Evolutionary conservation across 2,888 invertebrate genomes (phyloP).

Genomic region (Acanthoscelides obtectus): DNA sequence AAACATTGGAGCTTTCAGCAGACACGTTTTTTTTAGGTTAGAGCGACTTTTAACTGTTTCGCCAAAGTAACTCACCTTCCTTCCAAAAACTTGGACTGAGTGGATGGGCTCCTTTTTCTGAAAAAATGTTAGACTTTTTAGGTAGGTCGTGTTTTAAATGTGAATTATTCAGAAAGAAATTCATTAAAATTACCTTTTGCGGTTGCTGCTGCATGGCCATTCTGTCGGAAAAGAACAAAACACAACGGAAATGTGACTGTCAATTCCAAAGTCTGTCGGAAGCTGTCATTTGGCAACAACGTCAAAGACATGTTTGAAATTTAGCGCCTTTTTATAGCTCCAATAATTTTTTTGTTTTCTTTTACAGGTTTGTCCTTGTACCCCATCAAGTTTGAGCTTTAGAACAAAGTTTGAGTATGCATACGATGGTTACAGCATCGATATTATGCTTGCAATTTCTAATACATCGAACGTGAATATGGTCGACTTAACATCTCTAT

Average conservation of each 20-base stretch:
- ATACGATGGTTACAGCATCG: no score
- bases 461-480: no score
- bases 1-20: conserved; percentile 21
- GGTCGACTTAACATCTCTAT: no score
- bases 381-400: no score
- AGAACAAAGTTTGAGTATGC: no score
- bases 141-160: background rate
- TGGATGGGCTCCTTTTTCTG: conserved; percentile 80
- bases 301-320: background rate
- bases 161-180: background rate
- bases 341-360: no score
- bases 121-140: conserved; percentile 38
- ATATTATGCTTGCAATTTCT: no score
- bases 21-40: conserved; percentile 22
- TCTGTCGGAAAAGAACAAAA: background rate
- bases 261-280: conserved; percentile 6
- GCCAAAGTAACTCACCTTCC: conserved; percentile 68
- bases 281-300: conserved; percentile 5
- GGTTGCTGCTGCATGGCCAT: conserved; percentile 18
- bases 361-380: no score
- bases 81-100: conserved; percentile 95
- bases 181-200: conserved; percentile 16
- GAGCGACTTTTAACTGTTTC: background rate
- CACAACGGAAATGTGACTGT: conserved; percentile 12
- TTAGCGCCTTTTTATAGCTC: no score